Conservation (phyloP, 2,888 invertebrate species). For the Salpingus planirostris region DNA sequence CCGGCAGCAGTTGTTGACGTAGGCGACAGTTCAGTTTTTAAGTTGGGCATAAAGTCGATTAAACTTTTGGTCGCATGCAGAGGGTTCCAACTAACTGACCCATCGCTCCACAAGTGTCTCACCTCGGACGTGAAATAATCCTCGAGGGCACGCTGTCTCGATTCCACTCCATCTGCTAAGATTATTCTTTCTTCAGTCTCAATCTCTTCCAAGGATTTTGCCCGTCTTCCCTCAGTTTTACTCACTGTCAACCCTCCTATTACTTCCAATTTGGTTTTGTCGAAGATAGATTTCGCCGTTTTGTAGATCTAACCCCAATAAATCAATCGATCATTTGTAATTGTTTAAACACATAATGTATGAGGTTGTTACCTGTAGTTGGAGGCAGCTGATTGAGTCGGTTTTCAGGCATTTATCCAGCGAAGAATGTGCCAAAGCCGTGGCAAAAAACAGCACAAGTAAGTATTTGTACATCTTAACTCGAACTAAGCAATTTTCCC, state of each 20-base stretch:
- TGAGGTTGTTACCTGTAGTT: constrained; percentile 41
- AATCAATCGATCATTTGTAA: no score
- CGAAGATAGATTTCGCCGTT: constrained; percentile 50
- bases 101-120: constrained; percentile 49
- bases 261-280: constrained; percentile 48
- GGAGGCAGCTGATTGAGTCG: constrained; percentile 57
- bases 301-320: constrained; percentile 43
- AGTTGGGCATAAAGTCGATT: constrained; percentile 14
- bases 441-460: no score
- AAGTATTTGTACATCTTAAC: no score
- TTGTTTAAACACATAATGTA: no score
- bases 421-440: no score
- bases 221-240: constrained; percentile 1
- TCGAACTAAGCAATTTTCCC: no score
- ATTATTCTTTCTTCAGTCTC: constrained; percentile 42
- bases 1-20: no score
- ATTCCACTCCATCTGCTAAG: constrained; percentile 43
- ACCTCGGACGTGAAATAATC: constrained; percentile 48
- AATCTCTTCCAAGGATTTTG: constrained; percentile 5
- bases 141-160: constrained; percentile 49
- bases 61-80: constrained; percentile 40
- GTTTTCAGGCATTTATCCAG: constrained; percentile 49
- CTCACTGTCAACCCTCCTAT: constrained; percentile 30
- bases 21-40: no score
- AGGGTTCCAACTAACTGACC: constrained; percentile 46